These are phyloP conservation scores for Cacoxenus indagator DNA, from an alignment of 2,888 invertebrate genomes.

Conservation along the genomic window DNA sequence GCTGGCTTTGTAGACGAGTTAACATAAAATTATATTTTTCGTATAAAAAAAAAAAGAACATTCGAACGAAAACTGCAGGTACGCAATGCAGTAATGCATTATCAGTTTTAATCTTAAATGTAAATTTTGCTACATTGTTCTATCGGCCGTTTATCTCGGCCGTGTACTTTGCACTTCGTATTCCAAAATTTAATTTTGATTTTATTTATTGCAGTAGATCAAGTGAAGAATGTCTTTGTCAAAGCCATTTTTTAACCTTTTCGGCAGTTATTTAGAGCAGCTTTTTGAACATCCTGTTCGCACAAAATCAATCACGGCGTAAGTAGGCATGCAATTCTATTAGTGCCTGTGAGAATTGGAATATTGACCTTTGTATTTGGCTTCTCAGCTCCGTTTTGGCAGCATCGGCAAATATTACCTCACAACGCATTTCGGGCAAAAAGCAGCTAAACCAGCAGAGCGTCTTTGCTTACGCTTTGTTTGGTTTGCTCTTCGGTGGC, in stretches of 20 bases:
- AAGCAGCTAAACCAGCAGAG: slow-evolving; percentile 77
- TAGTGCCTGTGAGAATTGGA: neutral
- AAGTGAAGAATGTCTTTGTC: slow-evolving; percentile 67
- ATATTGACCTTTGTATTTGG: neutral
- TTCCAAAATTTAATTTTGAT: neutral
- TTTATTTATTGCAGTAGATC: slow-evolving; percentile 6
- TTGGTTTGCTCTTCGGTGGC: slow-evolving; percentile 85
- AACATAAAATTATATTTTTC: too few relatives aligned
- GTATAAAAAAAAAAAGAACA: too few relatives aligned
- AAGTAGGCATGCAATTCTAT: slow-evolving; percentile 47
- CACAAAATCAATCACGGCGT: slow-evolving; percentile 87
- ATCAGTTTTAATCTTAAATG: too few relatives aligned
- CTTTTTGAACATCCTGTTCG: slow-evolving; percentile 82
- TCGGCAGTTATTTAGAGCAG: slow-evolving; percentile 81
- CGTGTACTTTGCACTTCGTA: slow-evolving; percentile 63
- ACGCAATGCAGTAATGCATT: too few relatives aligned
- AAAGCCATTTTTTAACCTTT: slow-evolving; percentile 79
- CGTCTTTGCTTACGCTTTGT: slow-evolving; percentile 80
- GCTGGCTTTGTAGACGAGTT: too few relatives aligned
- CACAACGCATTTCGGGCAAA: slow-evolving; percentile 80
- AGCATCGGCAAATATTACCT: slow-evolving; percentile 79
- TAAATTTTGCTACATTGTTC: too few relatives aligned
- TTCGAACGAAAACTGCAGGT: too few relatives aligned
- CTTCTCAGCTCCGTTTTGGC: slow-evolving; percentile 80
- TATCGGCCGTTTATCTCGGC: too few relatives aligned